Base-by-base conservation (phyloP, 2,113 vertebrate genomes). In the Gopherus flavomarginatus region DNA sequence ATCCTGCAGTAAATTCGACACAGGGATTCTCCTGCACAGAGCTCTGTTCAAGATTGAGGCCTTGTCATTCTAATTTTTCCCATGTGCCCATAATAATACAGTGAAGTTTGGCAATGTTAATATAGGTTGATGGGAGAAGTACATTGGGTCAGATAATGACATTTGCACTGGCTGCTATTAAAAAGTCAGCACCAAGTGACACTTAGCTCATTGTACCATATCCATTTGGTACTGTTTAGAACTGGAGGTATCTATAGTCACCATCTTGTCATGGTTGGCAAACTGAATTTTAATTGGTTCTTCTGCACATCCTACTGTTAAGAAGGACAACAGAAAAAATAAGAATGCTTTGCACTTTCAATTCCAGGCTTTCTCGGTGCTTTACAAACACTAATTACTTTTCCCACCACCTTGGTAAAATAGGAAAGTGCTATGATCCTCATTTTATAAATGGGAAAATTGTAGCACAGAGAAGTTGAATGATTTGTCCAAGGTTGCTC, bases 301-400 rank as follows among this genome's bases (percentile, higher is more conserved):
- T 56, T 84, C 31, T 84, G 6, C 8, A 26, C 9, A 85, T 2
- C 2, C 69, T n/a, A 17, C 6, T 86, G 16, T 31, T 62, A 94
- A 87, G 44, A 8, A 92, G 10, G 10, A 57, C 21, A 91, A 56
- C 2, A 81, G 77, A 86, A 85, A 42, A 91, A 78, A 11, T 8
- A 90, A 27, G 21, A 72, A 5, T 29, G 6, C 11, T 96, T 95
- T 77, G 75, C 24, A 47, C 75, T 77, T 44, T 77, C 26, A 6
- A 47, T 47, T 77, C 42, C 24, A 47, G 24, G 42, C 38, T 47
- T 12, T 47, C 24, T 21, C 42, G 14, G 42, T 77, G 12, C 75
- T 77, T 77, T 77, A 77, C 11, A 90, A 96, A 54, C 2, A 82
- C 6, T 50, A 44, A 87, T 44, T 87, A 81, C 88, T 94, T 94